Evolutionary conservation across 2,888 invertebrate species (phyloP).

Genomic region (Tipula vernalis): DNA sequence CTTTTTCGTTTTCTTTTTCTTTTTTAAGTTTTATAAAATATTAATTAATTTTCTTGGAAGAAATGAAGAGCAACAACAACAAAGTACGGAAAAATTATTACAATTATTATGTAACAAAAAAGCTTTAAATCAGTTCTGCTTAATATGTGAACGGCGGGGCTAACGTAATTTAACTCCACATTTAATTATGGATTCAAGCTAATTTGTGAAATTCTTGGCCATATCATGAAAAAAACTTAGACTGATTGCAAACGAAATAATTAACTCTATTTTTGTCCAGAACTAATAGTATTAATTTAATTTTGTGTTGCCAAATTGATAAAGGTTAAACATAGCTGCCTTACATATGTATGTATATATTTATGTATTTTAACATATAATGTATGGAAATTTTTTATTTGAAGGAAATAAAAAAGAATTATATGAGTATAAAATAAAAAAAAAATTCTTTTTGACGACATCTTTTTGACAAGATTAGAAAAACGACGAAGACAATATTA

Average conservation of each 20-base stretch:
- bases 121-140: background rate
- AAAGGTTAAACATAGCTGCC: background rate
- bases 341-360: background rate
- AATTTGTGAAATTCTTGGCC: too few species aligned
- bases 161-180: background rate
- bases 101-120: background rate
- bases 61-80: background rate
- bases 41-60: background rate
- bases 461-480: conserved; percentile 8
- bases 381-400: background rate
- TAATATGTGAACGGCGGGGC: background rate
- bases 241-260: too few species aligned
- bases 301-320: background rate
- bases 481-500: background rate
- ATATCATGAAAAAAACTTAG: too few species aligned
- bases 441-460: background rate
- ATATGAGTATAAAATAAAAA: background rate
- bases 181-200: background rate
- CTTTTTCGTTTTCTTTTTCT: background rate
- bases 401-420: background rate
- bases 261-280: too few species aligned
- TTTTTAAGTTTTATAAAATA: conserved; percentile 4
- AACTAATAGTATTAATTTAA: background rate
- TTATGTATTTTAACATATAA: background rate
- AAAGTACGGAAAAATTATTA: background rate